Evolutionary conservation across 1,140 invertebrate species (phyloP).

Genomic region (Lucilia sericata): DNA sequence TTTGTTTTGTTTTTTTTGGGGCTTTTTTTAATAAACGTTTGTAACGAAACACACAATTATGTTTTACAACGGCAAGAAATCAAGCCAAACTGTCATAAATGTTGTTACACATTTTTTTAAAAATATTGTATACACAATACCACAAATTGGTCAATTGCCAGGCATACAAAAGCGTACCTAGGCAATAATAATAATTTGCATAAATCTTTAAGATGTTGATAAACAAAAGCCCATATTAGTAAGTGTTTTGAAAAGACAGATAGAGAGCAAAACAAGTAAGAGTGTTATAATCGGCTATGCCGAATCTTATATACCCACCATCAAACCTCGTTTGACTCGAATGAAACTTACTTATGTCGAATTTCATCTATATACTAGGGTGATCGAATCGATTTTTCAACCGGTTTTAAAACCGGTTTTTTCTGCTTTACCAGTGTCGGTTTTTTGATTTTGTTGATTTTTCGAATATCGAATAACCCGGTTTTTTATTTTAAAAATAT

Average conservation of each 20-base stretch:
- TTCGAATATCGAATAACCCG: too few species aligned
- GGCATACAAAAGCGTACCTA: background rate
- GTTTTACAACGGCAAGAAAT: background rate
- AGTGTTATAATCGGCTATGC: too few species aligned
- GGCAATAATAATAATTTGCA: constrained; percentile 35
- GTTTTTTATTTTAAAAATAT: too few species aligned
- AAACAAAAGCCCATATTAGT: background rate
- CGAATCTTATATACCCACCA: too few species aligned
- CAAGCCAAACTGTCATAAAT: constrained; percentile 38
- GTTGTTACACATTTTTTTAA: constrained; percentile 26
- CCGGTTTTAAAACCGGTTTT: too few species aligned
- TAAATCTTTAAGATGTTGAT: constrained; percentile 16
- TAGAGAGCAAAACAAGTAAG: too few species aligned
- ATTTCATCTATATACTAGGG: too few species aligned
- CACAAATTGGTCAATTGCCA: constrained; percentile 42
- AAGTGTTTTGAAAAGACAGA: background rate
- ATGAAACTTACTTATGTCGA: too few species aligned
- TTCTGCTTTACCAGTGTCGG: too few species aligned
- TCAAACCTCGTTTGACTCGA: too few species aligned
- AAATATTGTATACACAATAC: background rate
- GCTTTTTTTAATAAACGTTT: constrained; percentile 17
- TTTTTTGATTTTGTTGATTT: too few species aligned
- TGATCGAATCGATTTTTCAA: too few species aligned
- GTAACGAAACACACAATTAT: constrained; percentile 10
- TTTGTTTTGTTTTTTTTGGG: background rate